These are phyloP conservation scores for Podiceps cristatus DNA, from an alignment of 2,113 vertebrate species.

Conservation along the genomic window DNA sequence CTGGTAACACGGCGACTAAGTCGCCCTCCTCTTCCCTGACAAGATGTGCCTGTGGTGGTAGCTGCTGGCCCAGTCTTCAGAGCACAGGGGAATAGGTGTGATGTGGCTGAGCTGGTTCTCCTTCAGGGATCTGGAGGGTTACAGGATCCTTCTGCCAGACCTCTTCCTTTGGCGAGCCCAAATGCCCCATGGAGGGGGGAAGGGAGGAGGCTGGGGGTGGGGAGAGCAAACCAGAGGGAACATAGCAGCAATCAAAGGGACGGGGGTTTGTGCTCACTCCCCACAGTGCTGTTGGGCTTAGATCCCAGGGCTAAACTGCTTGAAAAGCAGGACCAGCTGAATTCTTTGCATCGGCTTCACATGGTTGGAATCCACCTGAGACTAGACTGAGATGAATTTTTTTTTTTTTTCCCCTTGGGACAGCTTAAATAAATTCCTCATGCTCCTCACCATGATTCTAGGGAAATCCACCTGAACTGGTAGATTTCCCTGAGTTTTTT, in stretches of 20 bases:
- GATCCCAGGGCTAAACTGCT: background rate
- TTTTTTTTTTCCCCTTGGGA: background rate
- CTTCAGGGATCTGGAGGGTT: background rate
- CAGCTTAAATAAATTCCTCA: background rate
- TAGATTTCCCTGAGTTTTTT: background rate
- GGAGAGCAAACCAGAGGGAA: background rate
- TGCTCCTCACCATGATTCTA: background rate
- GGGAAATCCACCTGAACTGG: background rate
- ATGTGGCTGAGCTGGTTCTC: background rate
- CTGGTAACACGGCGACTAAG: fast-evolving
- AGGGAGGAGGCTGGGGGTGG: background rate
- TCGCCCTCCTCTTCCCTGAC: background rate
- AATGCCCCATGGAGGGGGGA: background rate
- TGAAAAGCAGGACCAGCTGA: background rate
- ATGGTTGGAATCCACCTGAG: background rate
- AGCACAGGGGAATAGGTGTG: background rate
- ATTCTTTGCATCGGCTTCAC: background rate
- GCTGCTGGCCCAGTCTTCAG: background rate
- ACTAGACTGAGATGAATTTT: background rate
- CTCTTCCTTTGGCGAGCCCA: fast-evolving
- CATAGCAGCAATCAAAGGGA: background rate
- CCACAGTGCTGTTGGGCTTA: background rate
- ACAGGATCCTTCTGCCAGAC: background rate
- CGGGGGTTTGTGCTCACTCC: background rate
- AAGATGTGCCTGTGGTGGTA: background rate